Base-by-base conservation (phyloP, 2,888 invertebrate species). In the Philaethria dido region DNA sequence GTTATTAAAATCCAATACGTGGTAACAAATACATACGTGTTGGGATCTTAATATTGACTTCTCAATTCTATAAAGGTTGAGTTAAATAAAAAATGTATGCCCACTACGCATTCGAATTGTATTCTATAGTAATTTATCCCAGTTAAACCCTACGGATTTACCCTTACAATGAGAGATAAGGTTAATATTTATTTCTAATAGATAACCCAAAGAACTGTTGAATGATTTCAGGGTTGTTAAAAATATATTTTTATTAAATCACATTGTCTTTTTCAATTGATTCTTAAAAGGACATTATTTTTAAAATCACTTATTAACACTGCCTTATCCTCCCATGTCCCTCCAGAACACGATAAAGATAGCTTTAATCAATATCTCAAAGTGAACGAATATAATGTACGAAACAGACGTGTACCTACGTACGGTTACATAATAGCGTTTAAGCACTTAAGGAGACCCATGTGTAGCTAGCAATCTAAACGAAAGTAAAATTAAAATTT, bases 231-330 rank as follows among this genome's bases (percentile, higher is more conserved):
- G 9, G 1, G 1, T 36, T 36, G 9, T 36, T 8, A 36, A 36
- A 36, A 36, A 36, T 36, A 36, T 36, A 36, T 36, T 8, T 1
- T 4, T 36, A 36, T 9, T 9, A 8, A 50, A 52, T n/a, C 8
- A 8, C 8, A 6, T 13, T 20, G 2, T 33, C 48, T 50, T 83
- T 80, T 85, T 84, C 81, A 84, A 80, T 81, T 83, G 80, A 79
- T 78, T 84, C 85, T 88, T 86, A 83, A 77, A 87, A 86, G 80
- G 84, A 82, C 88, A 85, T 86, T 89, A 85, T 81, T 82, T 83
- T 85, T 82, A 86, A 87, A 88, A 88, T 88, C 85, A 88, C 84
- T 79, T 78, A 71, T 72, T 69, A 73, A 70, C 75, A 78, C 73
- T 68, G 76, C 73, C 80, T 82, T 78, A 81, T 84, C 18, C n/a